phyloP scores from a whole-genome alignment of 2,888 invertebrate genomes.

The Pachycephus smyrnensis region DNA sequence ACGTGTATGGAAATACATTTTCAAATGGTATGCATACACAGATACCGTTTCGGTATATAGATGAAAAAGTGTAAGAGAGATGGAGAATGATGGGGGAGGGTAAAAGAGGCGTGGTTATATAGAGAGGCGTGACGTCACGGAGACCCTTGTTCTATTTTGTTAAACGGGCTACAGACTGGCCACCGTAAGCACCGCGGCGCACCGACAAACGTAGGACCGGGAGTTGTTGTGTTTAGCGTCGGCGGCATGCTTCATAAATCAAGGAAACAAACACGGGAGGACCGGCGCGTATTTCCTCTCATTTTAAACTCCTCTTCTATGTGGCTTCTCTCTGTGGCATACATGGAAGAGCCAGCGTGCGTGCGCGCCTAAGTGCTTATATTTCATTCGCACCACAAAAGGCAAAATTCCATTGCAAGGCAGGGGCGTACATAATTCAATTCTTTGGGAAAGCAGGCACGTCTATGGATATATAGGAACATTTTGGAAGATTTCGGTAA shows the following conservation, averaged over 20 bases:
- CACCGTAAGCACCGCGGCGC: constrained; percentile 15
- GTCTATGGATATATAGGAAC: neutral
- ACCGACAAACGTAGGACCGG: constrained; percentile 21
- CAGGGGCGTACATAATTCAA: neutral
- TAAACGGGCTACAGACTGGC: constrained; percentile 30
- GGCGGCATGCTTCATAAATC: constrained; percentile 64
- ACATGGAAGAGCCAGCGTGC: neutral
- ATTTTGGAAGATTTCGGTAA: neutral
- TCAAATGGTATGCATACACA: neutral
- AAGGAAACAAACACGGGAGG: constrained; percentile 62
- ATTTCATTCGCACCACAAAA: neutral
- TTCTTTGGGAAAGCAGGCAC: neutral
- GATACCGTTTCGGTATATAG: neutral
- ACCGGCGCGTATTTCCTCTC: constrained; percentile 43
- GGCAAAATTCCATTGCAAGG: neutral
- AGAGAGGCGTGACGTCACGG: constrained; percentile 52
- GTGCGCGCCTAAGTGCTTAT: neutral
- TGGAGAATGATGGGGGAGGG: constrained; percentile 8
- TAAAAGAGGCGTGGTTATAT: constrained; percentile 42
- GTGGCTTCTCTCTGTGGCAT: neutral
- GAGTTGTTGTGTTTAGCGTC: constrained; percentile 60
- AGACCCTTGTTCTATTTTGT: constrained; percentile 57
- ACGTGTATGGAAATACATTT: neutral
- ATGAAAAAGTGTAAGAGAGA: constrained; percentile 9
- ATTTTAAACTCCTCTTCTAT: neutral